Percentiles rank a stretch among this genome's conserved stretches.
phyloP scores from a whole-genome alignment of 2,113 vertebrate species.

The Daphoenositta chrysoptera region DNA sequence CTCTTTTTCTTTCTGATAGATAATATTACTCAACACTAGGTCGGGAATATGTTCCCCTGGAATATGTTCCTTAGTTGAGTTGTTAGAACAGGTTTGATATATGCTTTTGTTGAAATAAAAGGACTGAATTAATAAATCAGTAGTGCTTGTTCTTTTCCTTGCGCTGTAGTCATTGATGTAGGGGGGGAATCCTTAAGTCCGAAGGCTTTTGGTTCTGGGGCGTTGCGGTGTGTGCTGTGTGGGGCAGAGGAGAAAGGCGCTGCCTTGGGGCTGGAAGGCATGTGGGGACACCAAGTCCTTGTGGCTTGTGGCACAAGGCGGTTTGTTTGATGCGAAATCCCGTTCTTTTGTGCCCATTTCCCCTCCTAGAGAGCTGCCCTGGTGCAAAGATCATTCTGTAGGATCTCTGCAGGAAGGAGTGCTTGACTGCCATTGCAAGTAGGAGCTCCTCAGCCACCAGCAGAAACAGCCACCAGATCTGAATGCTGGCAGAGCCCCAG shows the following conservation, averaged over 20 bases:
- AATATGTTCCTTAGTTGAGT: neutral
- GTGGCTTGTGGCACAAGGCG: neutral
- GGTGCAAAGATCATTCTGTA: neutral
- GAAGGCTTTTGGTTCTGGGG: no score
- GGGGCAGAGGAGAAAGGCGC: neutral
- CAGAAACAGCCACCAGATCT: neutral
- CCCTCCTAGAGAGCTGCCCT: neutral
- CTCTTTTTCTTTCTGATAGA: neutral
- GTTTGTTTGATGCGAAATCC: neutral
- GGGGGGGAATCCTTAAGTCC: neutral
- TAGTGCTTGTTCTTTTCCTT: neutral
- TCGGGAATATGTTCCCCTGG: neutral
- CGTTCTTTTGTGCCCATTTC: neutral
- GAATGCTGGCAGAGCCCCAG: neutral
- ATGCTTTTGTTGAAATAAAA: neutral
- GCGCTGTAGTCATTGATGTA: neutral
- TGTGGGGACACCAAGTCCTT: neutral
- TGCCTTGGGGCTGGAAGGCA: neutral
- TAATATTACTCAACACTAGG: neutral
- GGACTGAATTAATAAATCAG: neutral
- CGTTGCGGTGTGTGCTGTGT: fast-evolving
- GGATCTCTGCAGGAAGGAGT: neutral
- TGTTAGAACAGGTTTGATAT: neutral
- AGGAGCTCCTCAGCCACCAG: neutral
- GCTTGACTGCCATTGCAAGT: neutral